A percentile compares a stretch with the other conserved stretches of the same genome.
phyloP scores from a whole-genome alignment of 2,797 vertebrate genomes.

The Orientallactaga sibirica region DNA sequence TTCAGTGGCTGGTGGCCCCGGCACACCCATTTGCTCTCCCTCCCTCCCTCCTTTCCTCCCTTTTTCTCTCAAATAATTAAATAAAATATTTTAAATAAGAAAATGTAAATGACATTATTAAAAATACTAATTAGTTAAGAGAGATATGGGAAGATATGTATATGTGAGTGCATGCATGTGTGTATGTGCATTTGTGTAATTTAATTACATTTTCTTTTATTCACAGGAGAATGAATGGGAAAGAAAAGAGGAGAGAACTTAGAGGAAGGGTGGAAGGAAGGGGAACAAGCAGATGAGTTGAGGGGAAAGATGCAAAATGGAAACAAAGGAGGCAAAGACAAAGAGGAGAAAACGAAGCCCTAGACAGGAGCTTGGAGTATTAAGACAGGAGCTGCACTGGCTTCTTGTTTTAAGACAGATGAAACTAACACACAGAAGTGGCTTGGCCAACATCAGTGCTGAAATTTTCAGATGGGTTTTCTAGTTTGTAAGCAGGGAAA shows the following conservation, averaged over 20 bases:
- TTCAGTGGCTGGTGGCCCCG: no score
- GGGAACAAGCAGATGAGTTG: background rate
- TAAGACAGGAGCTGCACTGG: background rate
- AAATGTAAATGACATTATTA: background rate
- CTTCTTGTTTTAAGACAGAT: background rate
- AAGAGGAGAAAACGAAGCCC: background rate
- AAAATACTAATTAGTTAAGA: background rate
- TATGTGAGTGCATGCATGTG: background rate
- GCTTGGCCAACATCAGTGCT: background rate
- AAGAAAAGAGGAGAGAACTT: background rate
- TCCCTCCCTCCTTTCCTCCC: no score
- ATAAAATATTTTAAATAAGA: background rate
- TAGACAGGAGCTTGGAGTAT: background rate
- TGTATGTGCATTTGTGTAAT: no score
- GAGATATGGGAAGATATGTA: no score
- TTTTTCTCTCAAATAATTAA: no score
- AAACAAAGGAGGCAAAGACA: background rate
- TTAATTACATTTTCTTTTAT: conserved; percentile 15
- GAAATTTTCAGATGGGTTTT: background rate
- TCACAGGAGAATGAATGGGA: background rate
- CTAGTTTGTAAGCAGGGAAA: background rate
- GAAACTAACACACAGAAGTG: background rate
- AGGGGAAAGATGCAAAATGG: background rate
- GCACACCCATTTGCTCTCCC: no score
- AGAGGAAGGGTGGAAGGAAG: background rate